These are phyloP conservation scores for Thalassarche chlororhynchos DNA, from an alignment of 2,113 vertebrate genomes.

Conservation along the genomic window DNA sequence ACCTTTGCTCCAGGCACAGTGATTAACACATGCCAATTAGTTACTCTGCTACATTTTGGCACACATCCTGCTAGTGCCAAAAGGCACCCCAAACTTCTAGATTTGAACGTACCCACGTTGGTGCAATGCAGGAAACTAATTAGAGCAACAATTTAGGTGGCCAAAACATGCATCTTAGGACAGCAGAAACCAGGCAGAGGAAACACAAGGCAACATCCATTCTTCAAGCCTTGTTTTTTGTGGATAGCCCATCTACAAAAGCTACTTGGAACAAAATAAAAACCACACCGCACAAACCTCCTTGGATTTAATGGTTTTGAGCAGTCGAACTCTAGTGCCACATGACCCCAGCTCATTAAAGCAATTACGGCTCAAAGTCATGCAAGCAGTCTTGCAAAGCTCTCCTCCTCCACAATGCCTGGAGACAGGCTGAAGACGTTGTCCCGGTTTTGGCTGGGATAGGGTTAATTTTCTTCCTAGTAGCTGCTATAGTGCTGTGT, in stretches of 20 bases:
- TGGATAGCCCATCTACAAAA: not conserved
- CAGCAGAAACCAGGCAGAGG: not conserved
- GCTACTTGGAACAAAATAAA: not conserved
- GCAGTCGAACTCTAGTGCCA: too few relatives aligned
- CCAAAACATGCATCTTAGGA: not conserved
- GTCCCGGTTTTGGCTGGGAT: too few relatives aligned
- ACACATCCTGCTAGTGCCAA: not conserved
- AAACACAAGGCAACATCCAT: not conserved
- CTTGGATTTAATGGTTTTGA: not conserved
- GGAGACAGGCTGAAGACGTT: not conserved
- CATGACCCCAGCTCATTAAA: not conserved
- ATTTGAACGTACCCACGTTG: too few relatives aligned
- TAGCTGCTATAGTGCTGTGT: too few relatives aligned
- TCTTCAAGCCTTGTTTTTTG: not conserved
- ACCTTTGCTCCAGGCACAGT: not conserved
- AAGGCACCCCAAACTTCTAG: not conserved
- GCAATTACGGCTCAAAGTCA: not conserved
- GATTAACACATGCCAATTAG: not conserved
- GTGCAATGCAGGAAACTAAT: not conserved
- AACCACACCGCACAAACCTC: not conserved
- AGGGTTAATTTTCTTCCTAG: too few relatives aligned
- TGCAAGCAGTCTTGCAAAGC: not conserved
- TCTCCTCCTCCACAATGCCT: not conserved
- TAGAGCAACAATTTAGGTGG: not conserved
- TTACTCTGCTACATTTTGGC: not conserved